Percentiles rank a stretch among this genome's conserved stretches.
Conservation (phyloP, 2,888 invertebrate genomes). For the Tetragonula carbonaria region DNA sequence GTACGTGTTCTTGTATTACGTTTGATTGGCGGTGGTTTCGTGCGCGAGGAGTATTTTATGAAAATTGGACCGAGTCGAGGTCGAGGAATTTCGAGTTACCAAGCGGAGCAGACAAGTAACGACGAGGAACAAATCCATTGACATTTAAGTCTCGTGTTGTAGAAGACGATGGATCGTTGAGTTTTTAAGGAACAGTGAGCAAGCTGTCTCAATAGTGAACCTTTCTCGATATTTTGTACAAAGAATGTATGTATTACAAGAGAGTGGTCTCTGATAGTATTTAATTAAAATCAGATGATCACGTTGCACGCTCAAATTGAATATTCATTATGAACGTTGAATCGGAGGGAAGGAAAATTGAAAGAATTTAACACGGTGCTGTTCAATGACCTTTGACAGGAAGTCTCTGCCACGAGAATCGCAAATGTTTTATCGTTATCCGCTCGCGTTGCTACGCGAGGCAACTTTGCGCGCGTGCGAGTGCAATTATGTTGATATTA, state of each 20-base stretch:
- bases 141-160: not conserved
- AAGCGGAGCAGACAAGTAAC: not conserved
- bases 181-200: not conserved
- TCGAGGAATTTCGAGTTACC: not conserved
- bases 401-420: constrained; percentile 11
- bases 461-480: constrained; percentile 57
- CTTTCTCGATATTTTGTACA: too few relatives aligned
- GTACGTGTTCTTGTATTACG: not conserved
- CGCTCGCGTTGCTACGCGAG: not conserved
- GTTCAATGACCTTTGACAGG: too few relatives aligned
- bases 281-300: not conserved
- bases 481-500: constrained; percentile 78
- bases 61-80: not conserved
- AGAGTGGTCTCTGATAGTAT: too few relatives aligned
- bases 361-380: not conserved
- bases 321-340: not conserved
- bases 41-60: not conserved
- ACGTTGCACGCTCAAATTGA: not conserved
- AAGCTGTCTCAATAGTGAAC: too few relatives aligned
- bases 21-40: not conserved
- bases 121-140: not conserved
- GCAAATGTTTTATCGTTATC: constrained; percentile 50
- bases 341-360: not conserved
- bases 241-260: too few relatives aligned
- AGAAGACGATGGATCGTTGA: not conserved